phyloP scores from a whole-genome alignment of 2,797 vertebrate species.

The Muscicapa comitata region DNA sequence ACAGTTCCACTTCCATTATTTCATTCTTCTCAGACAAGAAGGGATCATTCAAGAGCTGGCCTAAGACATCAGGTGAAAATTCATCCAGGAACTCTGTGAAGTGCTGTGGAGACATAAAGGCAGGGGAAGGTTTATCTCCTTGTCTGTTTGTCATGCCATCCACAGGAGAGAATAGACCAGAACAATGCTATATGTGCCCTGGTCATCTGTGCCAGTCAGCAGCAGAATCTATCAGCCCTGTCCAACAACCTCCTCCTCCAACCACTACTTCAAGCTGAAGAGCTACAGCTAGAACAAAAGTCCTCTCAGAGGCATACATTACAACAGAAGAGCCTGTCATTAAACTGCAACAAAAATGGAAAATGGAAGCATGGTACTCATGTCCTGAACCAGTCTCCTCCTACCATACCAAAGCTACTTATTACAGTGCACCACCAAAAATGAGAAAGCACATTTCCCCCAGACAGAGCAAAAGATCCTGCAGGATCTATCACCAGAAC shows the following conservation, averaged over 20 bases:
- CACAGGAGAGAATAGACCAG: not conserved
- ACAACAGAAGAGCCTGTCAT: not conserved
- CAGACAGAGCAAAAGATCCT: not conserved
- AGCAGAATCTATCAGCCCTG: conserved; percentile 9
- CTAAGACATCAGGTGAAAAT: conserved; percentile 93
- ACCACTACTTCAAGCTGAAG: not conserved
- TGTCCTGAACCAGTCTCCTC: not conserved
- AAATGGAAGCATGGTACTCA: not conserved
- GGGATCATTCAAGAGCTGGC: conserved; percentile 95
- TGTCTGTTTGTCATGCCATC: not conserved
- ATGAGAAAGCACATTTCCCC: not conserved
- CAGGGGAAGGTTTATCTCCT: not conserved
- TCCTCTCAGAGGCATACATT: not conserved
- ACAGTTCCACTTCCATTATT: conserved; percentile 88
- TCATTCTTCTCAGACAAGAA: conserved; percentile 91
- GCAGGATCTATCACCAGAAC: not conserved
- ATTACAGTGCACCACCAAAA: not conserved
- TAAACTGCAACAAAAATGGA: not conserved
- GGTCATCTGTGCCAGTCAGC: not conserved
- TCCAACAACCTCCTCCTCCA: not conserved
- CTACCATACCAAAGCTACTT: not conserved
- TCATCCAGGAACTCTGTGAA: conserved; percentile 96
- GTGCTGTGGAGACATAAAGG: conserved; percentile 77
- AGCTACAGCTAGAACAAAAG: not conserved
- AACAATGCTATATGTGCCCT: not conserved